Evolutionary conservation across 1,140 invertebrate genomes (phyloP), one percentile per base, ranked within the genome.

Genomic region (Oedothorax gibbosus): DNA sequence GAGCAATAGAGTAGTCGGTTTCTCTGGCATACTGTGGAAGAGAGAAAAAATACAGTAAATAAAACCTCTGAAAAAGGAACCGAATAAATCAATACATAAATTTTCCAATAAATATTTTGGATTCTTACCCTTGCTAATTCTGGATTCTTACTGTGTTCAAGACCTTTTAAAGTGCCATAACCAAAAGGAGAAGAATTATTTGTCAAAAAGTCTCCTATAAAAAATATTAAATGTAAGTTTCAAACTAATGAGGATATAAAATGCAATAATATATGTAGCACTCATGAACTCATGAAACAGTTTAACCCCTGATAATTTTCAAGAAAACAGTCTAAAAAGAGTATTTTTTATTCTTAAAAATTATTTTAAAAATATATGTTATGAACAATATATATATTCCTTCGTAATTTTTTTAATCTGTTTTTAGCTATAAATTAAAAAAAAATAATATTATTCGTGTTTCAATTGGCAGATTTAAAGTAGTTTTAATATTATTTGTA

Each of bases 121-220:
- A 76, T 18, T 14, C 71, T 49, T 86, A 89, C 89, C 87, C 95
- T 95, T 88, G 95, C 95, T 53, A 97, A 90, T 88, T 96, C 94
- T 7, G 96, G 96, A 91, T 97, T 97, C 93, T 97, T 95, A 87
- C 95, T 96, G 88, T 97, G 95, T 88, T 97, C 96, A 50, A 97
- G 90, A 1, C 95, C 95, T 89, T 96, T 95, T 0, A 96, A 89
- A 0, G 96, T 96, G 8, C 95, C 95, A 90, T 91, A 92, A 83
- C 76, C 78, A 76, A 78, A 79, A 12, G 88, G 86, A n/a, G 85
- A 85, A 57, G 73, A 77, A 82, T 49, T 80, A 75, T 57, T 73
- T 49, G 69, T 72, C 53, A 85, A 49, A 73, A n/a, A 57, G 84
- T 64, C 73, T 65, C 12, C 77, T 68, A 56, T n/a, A 62, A 73